Evolutionary conservation across 2,797 vertebrate genomes (phyloP), one percentile per base, ranked within the genome.

Genomic region (Ispidina picta): DNA sequence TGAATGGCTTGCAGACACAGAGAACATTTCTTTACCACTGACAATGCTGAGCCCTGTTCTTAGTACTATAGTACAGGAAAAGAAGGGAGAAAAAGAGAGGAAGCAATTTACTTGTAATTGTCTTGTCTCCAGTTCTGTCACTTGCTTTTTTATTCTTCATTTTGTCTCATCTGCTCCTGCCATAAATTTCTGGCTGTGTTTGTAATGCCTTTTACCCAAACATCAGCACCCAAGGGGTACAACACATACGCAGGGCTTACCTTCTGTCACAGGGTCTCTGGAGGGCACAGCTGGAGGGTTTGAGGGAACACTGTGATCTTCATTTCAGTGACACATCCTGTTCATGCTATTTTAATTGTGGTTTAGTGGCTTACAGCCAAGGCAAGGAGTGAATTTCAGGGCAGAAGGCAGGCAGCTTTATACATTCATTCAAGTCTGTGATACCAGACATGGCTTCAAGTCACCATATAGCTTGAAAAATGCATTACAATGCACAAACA

Each of bases 291-390:
- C 64, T 43, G 4, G 54, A 79, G 81, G 39, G 29, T 68, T 20
- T 19, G 58, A 92, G 43, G 74, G 88, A 94, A 91, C 71, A 56
- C 77, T 86, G 49, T 89, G 80, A 86, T 93, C 78, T 88, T 86
- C 90, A 52, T 90, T 92, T 62, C 78, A 73, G 31, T 35, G 69
- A 91, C 80, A 91, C 18, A 64, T 71, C 55, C 71, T 82, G 62
- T 56, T 93, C 81, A 28, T 69, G 79, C 54, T 90, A 82, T 89
- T 92, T 95, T 92, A 92, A 96, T 91, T 95, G 92, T 69, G 69
- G n/a, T 72, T 90, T 75, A 43, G 58, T 88, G 89, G 89, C 89
- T 65, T 43, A 62, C 29, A 88, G 89, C 68, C 91, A 93, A 89
- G 60, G 46, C 55, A 90, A 90, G 54, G 51, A 94, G 28, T 35